Conservation (phyloP, 2,113 vertebrate species). For the Trichechus manatus region DNA sequence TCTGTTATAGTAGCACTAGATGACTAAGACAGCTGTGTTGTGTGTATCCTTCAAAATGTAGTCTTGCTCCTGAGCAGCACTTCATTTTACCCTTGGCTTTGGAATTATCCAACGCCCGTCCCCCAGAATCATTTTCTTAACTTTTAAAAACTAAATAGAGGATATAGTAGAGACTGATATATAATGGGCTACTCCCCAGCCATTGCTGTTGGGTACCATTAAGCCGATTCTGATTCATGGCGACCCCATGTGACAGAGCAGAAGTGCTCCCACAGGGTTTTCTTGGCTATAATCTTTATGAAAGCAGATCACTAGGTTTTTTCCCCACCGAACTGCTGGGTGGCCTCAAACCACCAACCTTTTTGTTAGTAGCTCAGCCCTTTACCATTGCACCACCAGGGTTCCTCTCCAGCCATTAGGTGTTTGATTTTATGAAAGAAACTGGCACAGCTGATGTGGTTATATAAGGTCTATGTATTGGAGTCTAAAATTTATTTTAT, state of each 20-base stretch:
- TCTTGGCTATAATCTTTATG: background rate
- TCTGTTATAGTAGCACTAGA: no score
- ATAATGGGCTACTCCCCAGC: background rate
- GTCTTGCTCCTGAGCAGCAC: background rate
- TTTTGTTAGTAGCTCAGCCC: background rate
- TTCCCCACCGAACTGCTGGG: no score
- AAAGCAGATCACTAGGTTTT: background rate
- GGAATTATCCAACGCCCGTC: background rate
- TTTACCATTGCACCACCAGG: background rate
- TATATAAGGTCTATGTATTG: background rate
- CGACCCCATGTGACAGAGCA: background rate
- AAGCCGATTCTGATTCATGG: background rate
- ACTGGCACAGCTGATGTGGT: background rate
- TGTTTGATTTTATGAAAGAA: conserved; percentile 24
- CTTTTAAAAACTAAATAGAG: conserved; percentile 58
- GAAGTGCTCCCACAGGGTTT: background rate
- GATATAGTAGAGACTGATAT: background rate
- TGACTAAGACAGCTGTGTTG: background rate
- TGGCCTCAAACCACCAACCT: background rate
- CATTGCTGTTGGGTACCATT: background rate
- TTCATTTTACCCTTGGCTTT: background rate
- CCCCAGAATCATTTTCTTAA: background rate
- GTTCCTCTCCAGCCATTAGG: background rate
- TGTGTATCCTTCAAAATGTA: background rate
- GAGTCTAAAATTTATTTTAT: conserved; percentile 24